These are phyloP conservation scores for Drosophila lacicola DNA, from an alignment of 2,888 invertebrate species.

Conservation along the genomic window DNA sequence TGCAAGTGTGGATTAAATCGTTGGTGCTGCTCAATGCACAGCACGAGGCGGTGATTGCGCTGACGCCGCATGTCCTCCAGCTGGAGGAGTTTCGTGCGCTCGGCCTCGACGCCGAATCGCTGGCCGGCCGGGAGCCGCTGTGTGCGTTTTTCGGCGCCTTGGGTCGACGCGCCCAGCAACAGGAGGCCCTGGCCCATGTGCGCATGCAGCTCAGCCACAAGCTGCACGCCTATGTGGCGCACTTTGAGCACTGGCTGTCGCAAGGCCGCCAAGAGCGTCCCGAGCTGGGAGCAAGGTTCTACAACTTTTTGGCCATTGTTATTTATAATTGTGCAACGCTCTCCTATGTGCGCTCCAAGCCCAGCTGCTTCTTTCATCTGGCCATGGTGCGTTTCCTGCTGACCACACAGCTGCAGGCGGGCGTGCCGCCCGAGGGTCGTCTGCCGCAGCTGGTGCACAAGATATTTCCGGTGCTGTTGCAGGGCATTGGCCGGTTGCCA, in stretches of 20 bases:
- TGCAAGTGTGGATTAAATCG: conserved; percentile 84
- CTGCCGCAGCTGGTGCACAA: conserved; percentile 85
- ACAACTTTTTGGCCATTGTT: conserved; percentile 84
- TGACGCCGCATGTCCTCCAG: conserved; percentile 72
- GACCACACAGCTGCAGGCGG: conserved; percentile 86
- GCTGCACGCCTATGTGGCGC: conserved; percentile 79
- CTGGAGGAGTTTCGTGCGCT: conserved; percentile 78
- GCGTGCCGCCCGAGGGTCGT: conserved; percentile 84
- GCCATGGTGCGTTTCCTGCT: conserved; percentile 86
- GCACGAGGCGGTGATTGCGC: conserved; percentile 77
- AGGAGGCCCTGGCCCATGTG: conserved; percentile 32
- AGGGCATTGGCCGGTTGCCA: conserved; percentile 86
- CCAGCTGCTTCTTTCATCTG: conserved; percentile 86
- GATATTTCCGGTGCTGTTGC: conserved; percentile 86
- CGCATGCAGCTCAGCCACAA: conserved; percentile 81
- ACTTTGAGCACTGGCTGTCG: conserved; percentile 83
- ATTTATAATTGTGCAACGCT: conserved; percentile 84
- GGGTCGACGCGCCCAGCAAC: conserved; percentile 71
- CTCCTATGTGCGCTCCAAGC: conserved; percentile 82
- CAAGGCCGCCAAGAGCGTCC: conserved; percentile 64
- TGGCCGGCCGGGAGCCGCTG: conserved; percentile 82
- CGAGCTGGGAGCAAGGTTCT: conserved; percentile 81
- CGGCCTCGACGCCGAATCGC: conserved; percentile 58
- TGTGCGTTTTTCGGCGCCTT: conserved; percentile 82
- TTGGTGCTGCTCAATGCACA: conserved; percentile 80